These are phyloP conservation scores for Pipistrellus nathusii DNA, from an alignment of 2,797 vertebrate genomes.

Conservation along the genomic window DNA sequence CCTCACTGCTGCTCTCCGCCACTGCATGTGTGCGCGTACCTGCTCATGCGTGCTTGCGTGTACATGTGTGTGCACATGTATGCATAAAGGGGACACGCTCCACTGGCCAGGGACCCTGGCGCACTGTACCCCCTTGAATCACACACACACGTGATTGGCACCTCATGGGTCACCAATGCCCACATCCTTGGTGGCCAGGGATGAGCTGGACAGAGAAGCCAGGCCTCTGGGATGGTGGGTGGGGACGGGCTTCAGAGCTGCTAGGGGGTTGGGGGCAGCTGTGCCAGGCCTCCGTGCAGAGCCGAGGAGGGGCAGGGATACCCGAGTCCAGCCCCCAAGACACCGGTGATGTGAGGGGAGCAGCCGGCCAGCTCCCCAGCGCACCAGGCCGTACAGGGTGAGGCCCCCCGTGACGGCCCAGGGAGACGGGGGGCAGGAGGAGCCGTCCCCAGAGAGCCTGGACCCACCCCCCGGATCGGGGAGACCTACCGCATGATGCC, in stretches of 20 bases:
- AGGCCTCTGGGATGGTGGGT: not conserved
- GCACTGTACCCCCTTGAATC: not conserved
- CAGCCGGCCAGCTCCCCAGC: not conserved
- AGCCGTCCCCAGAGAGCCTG: not conserved
- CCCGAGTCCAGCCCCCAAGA: not conserved
- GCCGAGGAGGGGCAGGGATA: not conserved
- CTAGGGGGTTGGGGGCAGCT: accelerated
- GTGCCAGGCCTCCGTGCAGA: not conserved
- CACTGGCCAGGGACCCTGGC: not conserved
- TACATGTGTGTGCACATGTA: accelerated
- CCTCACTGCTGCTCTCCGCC: not conserved
- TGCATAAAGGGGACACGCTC: not conserved
- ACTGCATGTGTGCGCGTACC: not conserved
- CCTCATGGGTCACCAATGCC: not conserved
- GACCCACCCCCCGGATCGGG: accelerated
- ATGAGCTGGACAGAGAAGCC: not conserved
- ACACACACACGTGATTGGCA: too few relatives aligned
- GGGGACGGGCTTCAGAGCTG: not conserved
- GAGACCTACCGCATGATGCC: slow-evolving; percentile 89
- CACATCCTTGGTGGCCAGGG: too few relatives aligned
- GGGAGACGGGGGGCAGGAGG: too few relatives aligned
- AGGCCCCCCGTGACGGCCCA: not conserved
- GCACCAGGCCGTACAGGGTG: accelerated
- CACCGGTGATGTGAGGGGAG: accelerated
- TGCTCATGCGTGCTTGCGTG: not conserved